Percentiles rank a stretch among this genome's conserved stretches.
These are phyloP conservation scores for Phalloptychus januarius DNA, from an alignment of 2,797 vertebrate species.

Conservation along the genomic window DNA sequence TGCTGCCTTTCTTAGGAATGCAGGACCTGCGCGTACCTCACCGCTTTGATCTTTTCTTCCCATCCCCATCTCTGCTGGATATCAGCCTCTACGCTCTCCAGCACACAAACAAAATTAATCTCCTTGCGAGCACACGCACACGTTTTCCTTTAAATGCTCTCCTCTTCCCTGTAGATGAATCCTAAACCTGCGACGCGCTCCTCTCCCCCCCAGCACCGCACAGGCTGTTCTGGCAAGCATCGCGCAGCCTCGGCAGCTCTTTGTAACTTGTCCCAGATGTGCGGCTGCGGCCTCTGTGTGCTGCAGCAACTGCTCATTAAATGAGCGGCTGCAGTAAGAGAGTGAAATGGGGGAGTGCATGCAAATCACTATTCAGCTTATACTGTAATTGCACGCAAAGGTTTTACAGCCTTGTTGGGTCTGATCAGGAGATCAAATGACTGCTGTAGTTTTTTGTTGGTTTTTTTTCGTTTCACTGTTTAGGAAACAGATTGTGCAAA, in stretches of 20 bases:
- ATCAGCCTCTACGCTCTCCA: conserved; percentile 17
- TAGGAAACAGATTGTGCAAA: neutral
- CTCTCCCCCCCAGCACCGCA: conserved; percentile 27
- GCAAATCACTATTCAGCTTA: conserved; percentile 22
- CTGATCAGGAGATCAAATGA: conserved; percentile 11
- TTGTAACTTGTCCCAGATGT: conserved; percentile 81
- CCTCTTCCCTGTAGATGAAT: conserved; percentile 29
- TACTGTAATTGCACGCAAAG: conserved; percentile 2
- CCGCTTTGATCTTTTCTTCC: conserved; percentile 35
- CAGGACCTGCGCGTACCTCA: conserved; percentile 47
- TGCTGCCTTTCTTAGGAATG: conserved; percentile 65
- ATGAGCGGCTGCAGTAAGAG: conserved; percentile 30
- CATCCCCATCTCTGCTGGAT: conserved; percentile 19
- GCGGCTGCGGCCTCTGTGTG: conserved; percentile 48
- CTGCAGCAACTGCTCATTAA: conserved; percentile 48
- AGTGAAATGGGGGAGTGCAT: conserved; percentile 9
- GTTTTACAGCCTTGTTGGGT: conserved; percentile 17
- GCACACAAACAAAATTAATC: conserved; percentile 50
- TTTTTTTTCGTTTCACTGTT: neutral
- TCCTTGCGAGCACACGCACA: conserved; percentile 19
- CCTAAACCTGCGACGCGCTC: conserved; percentile 53
- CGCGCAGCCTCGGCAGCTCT: conserved; percentile 61
- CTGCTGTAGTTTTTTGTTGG: neutral
- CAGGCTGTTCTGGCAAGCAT: conserved; percentile 34
- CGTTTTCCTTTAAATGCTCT: neutral